Percentiles rank a stretch among this genome's conserved stretches.
phyloP scores from a whole-genome alignment of 64 coral and sea anemone species.

The Trachythela sp. region DNA sequence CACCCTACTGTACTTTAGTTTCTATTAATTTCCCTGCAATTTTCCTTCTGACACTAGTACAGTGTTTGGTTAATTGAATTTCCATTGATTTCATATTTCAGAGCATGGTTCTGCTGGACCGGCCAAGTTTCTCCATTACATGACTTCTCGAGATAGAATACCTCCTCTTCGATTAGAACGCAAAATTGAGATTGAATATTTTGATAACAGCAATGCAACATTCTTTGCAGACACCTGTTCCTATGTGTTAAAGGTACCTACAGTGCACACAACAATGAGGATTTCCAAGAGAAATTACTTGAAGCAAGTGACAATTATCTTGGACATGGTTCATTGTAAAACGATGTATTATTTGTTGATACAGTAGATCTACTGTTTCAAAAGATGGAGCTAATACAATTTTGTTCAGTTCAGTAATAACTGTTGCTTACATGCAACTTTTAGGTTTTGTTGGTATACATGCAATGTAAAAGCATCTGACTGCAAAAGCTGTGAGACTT shows the following conservation, averaged over 20 bases:
- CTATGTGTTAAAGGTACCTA: not conserved
- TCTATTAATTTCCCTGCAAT: no score
- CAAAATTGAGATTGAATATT: conserved; percentile 4
- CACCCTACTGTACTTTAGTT: no score
- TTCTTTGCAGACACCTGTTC: conserved; percentile 11
- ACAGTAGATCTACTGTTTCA: not conserved
- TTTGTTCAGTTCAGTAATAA: no score
- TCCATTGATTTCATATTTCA: conserved; percentile 9
- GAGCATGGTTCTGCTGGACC: not conserved
- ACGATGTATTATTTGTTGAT: not conserved
- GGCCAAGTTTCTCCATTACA: conserved; percentile 1
- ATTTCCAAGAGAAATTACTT: not conserved
- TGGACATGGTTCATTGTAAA: not conserved
- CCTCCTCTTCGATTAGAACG: not conserved
- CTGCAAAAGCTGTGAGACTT: no score
- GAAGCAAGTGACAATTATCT: not conserved
- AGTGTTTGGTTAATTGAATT: not conserved
- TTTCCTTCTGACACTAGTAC: no score
- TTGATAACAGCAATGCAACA: not conserved
- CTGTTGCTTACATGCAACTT: no score
- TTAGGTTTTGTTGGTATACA: no score
- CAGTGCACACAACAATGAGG: not conserved
- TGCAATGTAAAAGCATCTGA: no score
- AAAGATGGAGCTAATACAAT: not conserved
- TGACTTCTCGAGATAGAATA: not conserved